Percentiles rank a stretch among this genome's conserved stretches.
These are phyloP conservation scores for Melanostigma gelatinosum DNA, from an alignment of 2,113 vertebrate genomes.

Conservation along the genomic window DNA sequence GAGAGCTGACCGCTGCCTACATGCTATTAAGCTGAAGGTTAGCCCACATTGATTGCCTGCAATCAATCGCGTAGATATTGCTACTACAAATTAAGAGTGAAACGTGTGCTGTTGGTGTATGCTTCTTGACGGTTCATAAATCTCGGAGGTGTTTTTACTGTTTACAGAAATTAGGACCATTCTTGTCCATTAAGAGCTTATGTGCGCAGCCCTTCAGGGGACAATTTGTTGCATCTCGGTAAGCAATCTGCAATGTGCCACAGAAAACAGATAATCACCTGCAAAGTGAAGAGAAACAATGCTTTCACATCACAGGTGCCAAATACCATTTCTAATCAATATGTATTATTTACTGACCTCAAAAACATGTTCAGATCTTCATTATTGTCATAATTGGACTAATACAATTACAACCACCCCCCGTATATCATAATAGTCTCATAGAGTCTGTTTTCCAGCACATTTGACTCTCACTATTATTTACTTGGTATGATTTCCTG, in stretches of 20 bases:
- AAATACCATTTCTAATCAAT: slow-evolving; percentile 28
- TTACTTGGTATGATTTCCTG: not conserved
- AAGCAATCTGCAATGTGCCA: slow-evolving; percentile 40
- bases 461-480: not conserved
- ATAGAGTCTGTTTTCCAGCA: not conserved
- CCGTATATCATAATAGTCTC: not conserved
- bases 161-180: slow-evolving; percentile 68
- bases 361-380: slow-evolving; percentile 3
- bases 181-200: slow-evolving; percentile 63
- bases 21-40: slow-evolving; percentile 63
- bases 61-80: slow-evolving; percentile 48
- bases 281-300: slow-evolving; percentile 22
- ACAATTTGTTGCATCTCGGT: slow-evolving; percentile 57
- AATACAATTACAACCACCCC: slow-evolving; percentile 4
- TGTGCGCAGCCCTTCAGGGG: slow-evolving; percentile 55
- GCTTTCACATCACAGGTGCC: slow-evolving; percentile 18
- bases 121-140: slow-evolving; percentile 47
- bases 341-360: slow-evolving; percentile 26
- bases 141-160: slow-evolving; percentile 62
- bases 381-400: slow-evolving; percentile 9
- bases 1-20: slow-evolving; percentile 68
- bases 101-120: slow-evolving; percentile 34
- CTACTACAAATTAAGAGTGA: slow-evolving; percentile 59
- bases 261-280: slow-evolving; percentile 37
- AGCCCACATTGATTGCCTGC: slow-evolving; percentile 64